A percentile compares a stretch with the other conserved stretches of the same genome.
These are phyloP conservation scores for Taenaris catops DNA, from an alignment of 2,888 invertebrate species.

Conservation along the genomic window DNA sequence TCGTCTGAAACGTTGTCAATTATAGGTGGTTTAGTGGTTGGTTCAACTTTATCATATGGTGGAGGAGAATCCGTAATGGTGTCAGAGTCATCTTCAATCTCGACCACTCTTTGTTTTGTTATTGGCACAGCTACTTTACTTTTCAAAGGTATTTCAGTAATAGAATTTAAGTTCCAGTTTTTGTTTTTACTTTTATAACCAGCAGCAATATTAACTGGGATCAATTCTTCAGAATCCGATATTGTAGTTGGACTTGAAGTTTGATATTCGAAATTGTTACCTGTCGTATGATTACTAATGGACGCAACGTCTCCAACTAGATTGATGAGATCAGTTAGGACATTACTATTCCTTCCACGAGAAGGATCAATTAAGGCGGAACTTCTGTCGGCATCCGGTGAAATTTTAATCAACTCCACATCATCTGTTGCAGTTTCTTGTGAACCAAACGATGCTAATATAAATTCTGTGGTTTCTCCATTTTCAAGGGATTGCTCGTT, in stretches of 20 bases:
- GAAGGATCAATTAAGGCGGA: slow-evolving; percentile 50
- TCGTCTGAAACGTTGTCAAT: slow-evolving; percentile 68
- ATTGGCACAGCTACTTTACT: slow-evolving; percentile 38
- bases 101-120: slow-evolving; percentile 51
- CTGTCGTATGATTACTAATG: slow-evolving; percentile 57
- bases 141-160: slow-evolving; percentile 60
- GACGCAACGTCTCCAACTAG: slow-evolving; percentile 69
- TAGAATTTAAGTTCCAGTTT: slow-evolving; percentile 64
- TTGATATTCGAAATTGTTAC: slow-evolving; percentile 29
- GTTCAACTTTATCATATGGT: slow-evolving; percentile 60
- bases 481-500: slow-evolving; percentile 47
- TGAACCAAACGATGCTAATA: slow-evolving; percentile 50
- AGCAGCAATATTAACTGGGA: slow-evolving; percentile 51
- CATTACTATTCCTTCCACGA: slow-evolving; percentile 42
- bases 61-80: slow-evolving; percentile 56
- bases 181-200: slow-evolving; percentile 71
- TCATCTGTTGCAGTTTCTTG: slow-evolving; percentile 55
- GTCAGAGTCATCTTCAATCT: slow-evolving; percentile 59
- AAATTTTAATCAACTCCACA: slow-evolving; percentile 59
- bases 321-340: slow-evolving; percentile 58
- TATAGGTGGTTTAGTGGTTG: slow-evolving; percentile 57
- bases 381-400: slow-evolving; percentile 43
- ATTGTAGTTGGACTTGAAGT: slow-evolving; percentile 37
- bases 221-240: slow-evolving; percentile 64
- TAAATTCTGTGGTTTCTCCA: slow-evolving; percentile 61